These are phyloP conservation scores for Poeciliopsis infans DNA, from an alignment of 2,797 vertebrate species.

Conservation along the genomic window DNA sequence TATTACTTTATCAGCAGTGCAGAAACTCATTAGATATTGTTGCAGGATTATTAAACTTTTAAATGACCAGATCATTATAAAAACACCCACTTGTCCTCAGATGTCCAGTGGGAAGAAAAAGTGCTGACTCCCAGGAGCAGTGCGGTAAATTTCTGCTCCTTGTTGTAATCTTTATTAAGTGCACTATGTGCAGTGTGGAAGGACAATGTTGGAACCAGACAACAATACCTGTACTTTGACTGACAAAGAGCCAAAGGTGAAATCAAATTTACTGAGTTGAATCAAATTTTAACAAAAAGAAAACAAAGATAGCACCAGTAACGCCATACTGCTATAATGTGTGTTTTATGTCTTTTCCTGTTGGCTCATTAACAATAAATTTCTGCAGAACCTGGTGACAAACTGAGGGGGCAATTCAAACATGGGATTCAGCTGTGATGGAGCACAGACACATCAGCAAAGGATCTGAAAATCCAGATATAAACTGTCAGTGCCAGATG, in stretches of 20 bases:
- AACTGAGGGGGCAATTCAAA: not conserved
- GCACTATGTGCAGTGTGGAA: not conserved
- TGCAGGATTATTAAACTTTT: not conserved
- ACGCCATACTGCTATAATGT: not conserved
- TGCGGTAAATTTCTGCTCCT: not conserved
- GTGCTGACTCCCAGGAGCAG: not conserved
- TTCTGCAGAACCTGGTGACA: not conserved
- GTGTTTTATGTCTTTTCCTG: not conserved
- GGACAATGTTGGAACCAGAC: constrained; percentile 19
- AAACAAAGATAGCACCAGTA: not conserved
- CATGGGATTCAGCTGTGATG: not conserved
- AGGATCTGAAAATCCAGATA: not conserved
- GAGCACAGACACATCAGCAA: not conserved
- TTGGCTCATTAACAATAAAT: not conserved
- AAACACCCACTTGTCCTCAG: not conserved
- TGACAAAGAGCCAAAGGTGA: not conserved
- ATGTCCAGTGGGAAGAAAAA: not conserved
- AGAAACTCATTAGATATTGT: not conserved
- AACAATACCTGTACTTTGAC: not conserved
- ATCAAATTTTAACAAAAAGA: not conserved
- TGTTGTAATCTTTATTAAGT: not conserved
- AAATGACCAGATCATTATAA: not conserved
- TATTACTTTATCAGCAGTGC: not conserved
- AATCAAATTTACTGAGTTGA: not conserved
- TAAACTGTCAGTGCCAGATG: not conserved